Conservation (phyloP, 2,888 invertebrate species). For the Brachynemurus nebulosus region DNA sequence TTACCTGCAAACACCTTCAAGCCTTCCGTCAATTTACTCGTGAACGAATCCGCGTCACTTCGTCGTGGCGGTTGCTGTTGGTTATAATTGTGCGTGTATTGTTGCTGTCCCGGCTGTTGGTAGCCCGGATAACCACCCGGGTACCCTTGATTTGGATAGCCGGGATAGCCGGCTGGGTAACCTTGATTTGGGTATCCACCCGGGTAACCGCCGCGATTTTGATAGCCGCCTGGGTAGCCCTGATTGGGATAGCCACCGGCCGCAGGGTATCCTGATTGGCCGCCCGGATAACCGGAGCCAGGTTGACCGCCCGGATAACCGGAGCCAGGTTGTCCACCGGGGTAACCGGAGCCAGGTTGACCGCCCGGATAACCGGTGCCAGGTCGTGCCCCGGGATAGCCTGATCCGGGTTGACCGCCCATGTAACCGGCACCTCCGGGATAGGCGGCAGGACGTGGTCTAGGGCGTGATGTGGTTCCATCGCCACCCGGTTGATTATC, state of each 20-base stretch:
- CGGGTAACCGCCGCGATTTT: constrained; percentile 8
- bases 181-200: constrained; percentile 13
- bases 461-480: constrained; percentile 8
- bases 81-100: constrained; percentile 6
- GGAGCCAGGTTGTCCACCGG: constrained; percentile 1
- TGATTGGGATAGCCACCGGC: constrained; percentile 9
- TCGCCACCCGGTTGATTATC: constrained; percentile 15
- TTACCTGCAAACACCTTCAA: constrained; percentile 9
- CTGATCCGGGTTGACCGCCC: constrained; percentile 9
- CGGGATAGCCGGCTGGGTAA: constrained; percentile 15
- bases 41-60: not conserved
- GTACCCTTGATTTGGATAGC: constrained; percentile 5
- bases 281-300: constrained; percentile 4
- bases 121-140: constrained; percentile 9
- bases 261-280: not conserved
- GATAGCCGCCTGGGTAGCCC: constrained; percentile 17
- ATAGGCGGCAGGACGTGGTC: constrained; percentile 6
- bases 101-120: constrained; percentile 1
- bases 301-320: constrained; percentile 2
- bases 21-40: constrained; percentile 7
- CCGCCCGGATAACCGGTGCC: constrained; percentile 6
- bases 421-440: constrained; percentile 11
- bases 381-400: constrained; percentile 5
- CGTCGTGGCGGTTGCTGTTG: constrained; percentile 9
- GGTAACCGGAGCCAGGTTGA: constrained; percentile 3